phyloP scores from a whole-genome alignment of 2,113 vertebrate genomes.

The Pluvianellus socialis region DNA sequence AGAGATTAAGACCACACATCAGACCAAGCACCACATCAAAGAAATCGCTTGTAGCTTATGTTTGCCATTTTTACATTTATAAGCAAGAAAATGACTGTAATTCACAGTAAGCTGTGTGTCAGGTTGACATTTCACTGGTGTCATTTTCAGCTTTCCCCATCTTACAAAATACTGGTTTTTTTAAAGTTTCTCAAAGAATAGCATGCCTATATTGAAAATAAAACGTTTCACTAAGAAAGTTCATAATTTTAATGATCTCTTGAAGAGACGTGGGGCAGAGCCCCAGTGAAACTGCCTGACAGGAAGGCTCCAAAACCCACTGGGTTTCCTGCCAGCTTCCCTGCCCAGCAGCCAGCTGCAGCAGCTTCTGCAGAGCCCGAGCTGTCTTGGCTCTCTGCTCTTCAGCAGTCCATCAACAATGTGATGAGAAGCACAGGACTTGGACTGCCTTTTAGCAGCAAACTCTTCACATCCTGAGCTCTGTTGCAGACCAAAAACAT shows the following conservation, averaged over 20 bases:
- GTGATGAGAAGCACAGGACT: neutral
- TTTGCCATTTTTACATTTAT: neutral
- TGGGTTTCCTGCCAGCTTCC: neutral
- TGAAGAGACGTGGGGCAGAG: neutral
- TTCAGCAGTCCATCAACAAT: neutral
- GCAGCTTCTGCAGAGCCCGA: neutral
- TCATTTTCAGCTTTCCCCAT: neutral
- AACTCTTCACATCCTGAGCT: neutral
- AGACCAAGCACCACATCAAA: neutral
- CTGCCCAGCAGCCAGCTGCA: neutral
- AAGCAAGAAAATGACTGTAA: neutral
- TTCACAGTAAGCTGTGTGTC: neutral
- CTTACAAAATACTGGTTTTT: neutral
- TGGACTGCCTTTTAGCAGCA: neutral
- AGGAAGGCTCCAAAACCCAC: neutral
- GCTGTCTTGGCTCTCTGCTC: fast-evolving
- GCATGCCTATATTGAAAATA: neutral
- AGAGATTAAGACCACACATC: neutral
- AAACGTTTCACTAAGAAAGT: neutral
- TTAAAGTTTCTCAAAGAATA: neutral
- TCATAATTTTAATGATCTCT: neutral
- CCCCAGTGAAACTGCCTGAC: fast-evolving
- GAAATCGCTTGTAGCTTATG: neutral
- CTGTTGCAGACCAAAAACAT: neutral
- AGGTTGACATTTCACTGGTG: neutral